A percentile compares a stretch with the other conserved stretches of the same genome.
Conservation (phyloP, 2,888 invertebrate species). For the Teleiodes luculella region DNA sequence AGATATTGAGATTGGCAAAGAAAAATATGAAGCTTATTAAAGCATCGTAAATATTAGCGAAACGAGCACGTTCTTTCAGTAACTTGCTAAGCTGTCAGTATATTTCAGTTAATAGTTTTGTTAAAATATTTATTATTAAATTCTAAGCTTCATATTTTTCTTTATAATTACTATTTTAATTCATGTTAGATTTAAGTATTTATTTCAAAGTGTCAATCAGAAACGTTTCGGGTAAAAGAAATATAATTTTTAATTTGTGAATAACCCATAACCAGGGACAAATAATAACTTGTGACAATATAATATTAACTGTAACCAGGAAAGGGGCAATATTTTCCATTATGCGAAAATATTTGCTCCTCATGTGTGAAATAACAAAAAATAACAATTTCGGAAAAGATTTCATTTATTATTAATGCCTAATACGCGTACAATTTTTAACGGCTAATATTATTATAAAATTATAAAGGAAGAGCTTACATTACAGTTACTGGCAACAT, state of each 20-base stretch:
- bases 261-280: conserved; percentile 58
- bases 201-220: conserved; percentile 76
- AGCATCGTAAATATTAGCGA: too few relatives aligned
- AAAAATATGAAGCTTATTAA: too few relatives aligned
- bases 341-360: conserved; percentile 34
- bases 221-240: conserved; percentile 44
- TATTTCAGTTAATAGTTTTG: too few relatives aligned
- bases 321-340: conserved; percentile 33
- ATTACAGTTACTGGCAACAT: too few relatives aligned
- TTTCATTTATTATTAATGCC: conserved; percentile 41
- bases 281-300: conserved; percentile 41
- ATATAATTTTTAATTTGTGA: conserved; percentile 37
- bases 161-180: neutral
- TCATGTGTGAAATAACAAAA: conserved; percentile 25
- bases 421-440: conserved; percentile 47
- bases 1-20: too few relatives aligned
- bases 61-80: too few relatives aligned
- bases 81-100: too few relatives aligned
- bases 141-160: neutral
- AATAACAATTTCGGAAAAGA: conserved; percentile 25
- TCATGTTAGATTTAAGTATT: conserved; percentile 26
- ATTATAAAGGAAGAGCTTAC: conserved; percentile 34
- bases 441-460: conserved; percentile 43
- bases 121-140: too few relatives aligned
- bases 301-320: conserved; percentile 29